phyloP scores from a whole-genome alignment of 2,113 vertebrate species.

The Otus sunia region DNA sequence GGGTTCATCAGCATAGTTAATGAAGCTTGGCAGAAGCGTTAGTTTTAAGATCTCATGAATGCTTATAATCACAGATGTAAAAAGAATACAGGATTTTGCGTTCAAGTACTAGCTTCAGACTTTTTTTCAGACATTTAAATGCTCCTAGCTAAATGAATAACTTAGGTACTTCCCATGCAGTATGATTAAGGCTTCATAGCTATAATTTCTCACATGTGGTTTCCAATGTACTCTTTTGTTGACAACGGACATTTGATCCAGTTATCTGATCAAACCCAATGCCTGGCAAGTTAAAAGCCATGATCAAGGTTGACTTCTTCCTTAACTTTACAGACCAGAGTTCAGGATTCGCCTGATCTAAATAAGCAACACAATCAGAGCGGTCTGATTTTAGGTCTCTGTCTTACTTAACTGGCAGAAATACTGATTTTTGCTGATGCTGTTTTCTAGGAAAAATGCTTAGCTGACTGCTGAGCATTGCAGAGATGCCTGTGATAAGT shows the following conservation, averaged over 20 bases:
- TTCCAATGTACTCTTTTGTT: neutral
- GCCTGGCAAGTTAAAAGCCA: neutral
- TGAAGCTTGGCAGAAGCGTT: neutral
- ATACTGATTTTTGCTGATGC: neutral
- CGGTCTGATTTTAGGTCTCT: neutral
- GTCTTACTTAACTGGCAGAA: neutral
- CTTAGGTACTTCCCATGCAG: neutral
- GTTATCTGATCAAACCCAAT: conserved; percentile 3
- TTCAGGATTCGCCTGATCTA: neutral
- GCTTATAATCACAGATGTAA: neutral
- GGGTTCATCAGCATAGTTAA: neutral
- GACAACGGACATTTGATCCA: neutral
- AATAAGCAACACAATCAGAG: neutral
- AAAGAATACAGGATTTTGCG: neutral
- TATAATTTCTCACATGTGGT: neutral
- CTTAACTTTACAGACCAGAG: neutral
- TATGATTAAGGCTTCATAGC: neutral
- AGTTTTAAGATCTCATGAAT: neutral
- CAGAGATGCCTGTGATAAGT: neutral
- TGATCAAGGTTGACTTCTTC: neutral
- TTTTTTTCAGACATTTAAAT: neutral
- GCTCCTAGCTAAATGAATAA: neutral
- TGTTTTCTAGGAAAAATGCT: neutral
- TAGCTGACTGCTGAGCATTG: neutral
- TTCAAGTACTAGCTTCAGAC: neutral